phyloP scores from a whole-genome alignment of 37 sponge, comb jelly and placozoan species.

The Petrosia ficiformis region DNA sequence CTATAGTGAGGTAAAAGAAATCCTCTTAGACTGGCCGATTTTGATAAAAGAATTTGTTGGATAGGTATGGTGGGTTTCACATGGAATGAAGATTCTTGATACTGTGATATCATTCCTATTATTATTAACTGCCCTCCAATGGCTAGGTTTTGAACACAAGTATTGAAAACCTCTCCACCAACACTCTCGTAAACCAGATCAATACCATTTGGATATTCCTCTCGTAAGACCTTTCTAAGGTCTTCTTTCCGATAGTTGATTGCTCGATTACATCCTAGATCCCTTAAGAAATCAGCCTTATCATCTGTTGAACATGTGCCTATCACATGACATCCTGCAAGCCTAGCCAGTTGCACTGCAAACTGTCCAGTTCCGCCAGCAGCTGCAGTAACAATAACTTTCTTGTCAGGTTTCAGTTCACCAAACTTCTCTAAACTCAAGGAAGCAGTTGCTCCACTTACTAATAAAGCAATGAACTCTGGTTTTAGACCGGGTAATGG shows the following conservation, averaged over 20 bases:
- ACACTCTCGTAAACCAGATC: slow-evolving; percentile 73
- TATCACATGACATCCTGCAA: slow-evolving; percentile 83
- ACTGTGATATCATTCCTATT: slow-evolving; percentile 65
- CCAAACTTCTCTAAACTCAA: slow-evolving; percentile 60
- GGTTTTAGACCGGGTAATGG: slow-evolving; percentile 53
- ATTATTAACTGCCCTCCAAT: slow-evolving; percentile 57
- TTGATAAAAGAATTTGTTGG: slow-evolving; percentile 42
- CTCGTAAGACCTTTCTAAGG: slow-evolving; percentile 40
- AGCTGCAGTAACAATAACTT: slow-evolving; percentile 74
- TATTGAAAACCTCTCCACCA: slow-evolving; percentile 75
- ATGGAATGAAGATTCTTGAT: slow-evolving; percentile 15
- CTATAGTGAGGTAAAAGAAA: slow-evolving; percentile 42
- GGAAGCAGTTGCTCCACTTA: slow-evolving; percentile 71
- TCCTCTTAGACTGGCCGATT: slow-evolving; percentile 78
- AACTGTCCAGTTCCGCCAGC: slow-evolving; percentile 86
- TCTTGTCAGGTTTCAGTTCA: slow-evolving; percentile 44
- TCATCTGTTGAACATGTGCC: slow-evolving; percentile 77
- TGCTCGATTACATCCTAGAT: slow-evolving; percentile 71
- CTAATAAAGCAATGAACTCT: slow-evolving; percentile 39
- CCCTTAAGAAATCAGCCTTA: slow-evolving; percentile 55
- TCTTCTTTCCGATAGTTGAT: slow-evolving; percentile 79
- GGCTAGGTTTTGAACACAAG: slow-evolving; percentile 65
- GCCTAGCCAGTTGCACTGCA: slow-evolving; percentile 79
- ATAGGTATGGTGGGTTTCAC: slow-evolving; percentile 27
- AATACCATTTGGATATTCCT: slow-evolving; percentile 67